Conservation (phyloP, 2,113 vertebrate genomes). For the Deroptyus accipitrinus region DNA sequence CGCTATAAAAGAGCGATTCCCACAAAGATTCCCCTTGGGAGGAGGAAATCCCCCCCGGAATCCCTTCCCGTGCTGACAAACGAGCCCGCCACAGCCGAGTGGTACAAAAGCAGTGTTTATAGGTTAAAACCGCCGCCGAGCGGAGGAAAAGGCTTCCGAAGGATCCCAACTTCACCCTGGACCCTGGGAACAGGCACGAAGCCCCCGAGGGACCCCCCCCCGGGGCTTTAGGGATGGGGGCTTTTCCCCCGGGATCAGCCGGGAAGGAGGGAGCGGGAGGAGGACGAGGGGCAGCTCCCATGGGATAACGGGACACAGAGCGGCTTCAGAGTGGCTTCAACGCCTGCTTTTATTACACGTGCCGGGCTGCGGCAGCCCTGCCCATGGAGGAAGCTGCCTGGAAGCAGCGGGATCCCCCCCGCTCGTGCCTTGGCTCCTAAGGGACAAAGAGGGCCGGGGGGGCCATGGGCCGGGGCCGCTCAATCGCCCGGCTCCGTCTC, state of each 20-base stretch:
- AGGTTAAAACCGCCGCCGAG: too few relatives aligned
- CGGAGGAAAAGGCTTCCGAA: too few relatives aligned
- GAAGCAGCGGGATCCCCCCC: background rate
- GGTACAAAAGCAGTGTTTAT: background rate
- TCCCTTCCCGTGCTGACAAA: background rate
- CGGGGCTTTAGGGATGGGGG: background rate
- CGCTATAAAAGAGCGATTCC: background rate
- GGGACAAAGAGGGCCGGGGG: too few relatives aligned
- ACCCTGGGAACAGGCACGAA: background rate
- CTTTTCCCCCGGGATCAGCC: too few relatives aligned
- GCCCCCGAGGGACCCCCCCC: too few relatives aligned
- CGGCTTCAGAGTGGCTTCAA: too few relatives aligned
- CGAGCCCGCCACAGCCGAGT: background rate
- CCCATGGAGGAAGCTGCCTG: background rate
- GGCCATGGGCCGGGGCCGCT: background rate
- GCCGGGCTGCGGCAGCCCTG: background rate
- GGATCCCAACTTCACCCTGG: too few relatives aligned
- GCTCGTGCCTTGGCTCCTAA: too few relatives aligned
- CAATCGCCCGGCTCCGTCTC: constrained; percentile 92
- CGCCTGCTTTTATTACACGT: background rate
- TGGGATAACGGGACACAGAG: too few relatives aligned
- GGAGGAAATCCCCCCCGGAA: too few relatives aligned
- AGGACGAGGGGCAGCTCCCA: too few relatives aligned
- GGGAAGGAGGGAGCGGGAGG: too few relatives aligned
- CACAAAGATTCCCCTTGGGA: background rate